Conservation (phyloP, 1,140 invertebrate species). For the Vanessa atalanta region DNA sequence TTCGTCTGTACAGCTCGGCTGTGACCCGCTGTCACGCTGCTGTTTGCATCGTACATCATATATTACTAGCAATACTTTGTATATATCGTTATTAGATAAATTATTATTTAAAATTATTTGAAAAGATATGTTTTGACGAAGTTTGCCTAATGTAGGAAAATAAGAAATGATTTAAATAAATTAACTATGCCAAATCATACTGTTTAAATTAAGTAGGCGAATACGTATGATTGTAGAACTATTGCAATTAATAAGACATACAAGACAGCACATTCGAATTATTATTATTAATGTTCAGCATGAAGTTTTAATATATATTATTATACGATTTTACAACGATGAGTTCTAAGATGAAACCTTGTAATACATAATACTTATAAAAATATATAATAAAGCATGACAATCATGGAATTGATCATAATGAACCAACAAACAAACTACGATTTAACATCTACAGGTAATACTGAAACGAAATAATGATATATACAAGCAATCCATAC, state of each 20-base stretch:
- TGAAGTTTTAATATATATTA: background rate
- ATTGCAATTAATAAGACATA: background rate
- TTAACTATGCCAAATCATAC: constrained; percentile 1
- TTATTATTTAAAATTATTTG: background rate
- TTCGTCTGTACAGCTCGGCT: constrained; percentile 37
- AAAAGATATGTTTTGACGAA: background rate
- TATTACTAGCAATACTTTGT: background rate
- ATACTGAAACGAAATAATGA: constrained; percentile 9
- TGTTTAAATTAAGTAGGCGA: background rate
- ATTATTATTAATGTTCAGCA: background rate
- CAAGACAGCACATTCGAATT: background rate
- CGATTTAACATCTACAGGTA: background rate
- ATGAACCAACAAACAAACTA: background rate
- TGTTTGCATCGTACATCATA: constrained; percentile 14
- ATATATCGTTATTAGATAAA: background rate
- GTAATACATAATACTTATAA: too few species aligned
- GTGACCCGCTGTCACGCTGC: constrained; percentile 50
- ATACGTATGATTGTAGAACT: background rate
- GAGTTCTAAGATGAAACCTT: too few species aligned
- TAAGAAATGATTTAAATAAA: background rate
- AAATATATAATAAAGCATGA: background rate
- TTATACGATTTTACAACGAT: background rate
- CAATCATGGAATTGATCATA: background rate
- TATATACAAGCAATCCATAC: background rate
- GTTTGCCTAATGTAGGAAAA: background rate